Evolutionary conservation across 2,797 vertebrate genomes (phyloP).

Genomic region (Halcyon smyrnensis): DNA sequence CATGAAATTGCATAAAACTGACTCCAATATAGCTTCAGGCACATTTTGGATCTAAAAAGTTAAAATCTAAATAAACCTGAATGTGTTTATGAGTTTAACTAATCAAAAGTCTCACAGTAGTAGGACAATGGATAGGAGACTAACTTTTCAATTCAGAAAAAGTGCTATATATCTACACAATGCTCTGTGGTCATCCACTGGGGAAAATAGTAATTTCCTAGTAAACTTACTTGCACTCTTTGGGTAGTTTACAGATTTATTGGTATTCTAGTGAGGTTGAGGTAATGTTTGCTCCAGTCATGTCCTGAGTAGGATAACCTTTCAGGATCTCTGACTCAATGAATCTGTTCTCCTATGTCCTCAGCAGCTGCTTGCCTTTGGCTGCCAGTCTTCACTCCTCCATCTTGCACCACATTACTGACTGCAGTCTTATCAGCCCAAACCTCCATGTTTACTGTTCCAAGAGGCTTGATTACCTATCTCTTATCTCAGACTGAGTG

Average conservation of each 20-base stretch:
- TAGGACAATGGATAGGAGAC: not conserved
- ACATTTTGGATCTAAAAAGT: not conserved
- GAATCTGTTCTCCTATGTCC: not conserved
- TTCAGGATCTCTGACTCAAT: not conserved
- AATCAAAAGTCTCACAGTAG: not conserved
- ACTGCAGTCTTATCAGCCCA: not conserved
- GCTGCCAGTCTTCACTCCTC: not conserved
- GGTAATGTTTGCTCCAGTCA: not conserved
- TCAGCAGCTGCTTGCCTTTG: not conserved
- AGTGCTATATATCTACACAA: not conserved
- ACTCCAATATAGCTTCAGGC: not conserved
- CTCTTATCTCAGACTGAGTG: not conserved
- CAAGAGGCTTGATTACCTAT: not conserved
- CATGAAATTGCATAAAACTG: not conserved
- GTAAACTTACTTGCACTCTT: not conserved
- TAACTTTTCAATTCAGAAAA: not conserved
- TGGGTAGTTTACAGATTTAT: not conserved
- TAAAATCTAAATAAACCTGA: not conserved
- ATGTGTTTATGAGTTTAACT: not conserved
- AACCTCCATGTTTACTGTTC: not conserved
- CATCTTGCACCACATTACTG: not conserved
- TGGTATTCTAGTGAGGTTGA: not conserved
- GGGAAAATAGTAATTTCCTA: not conserved
- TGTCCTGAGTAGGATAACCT: not conserved
- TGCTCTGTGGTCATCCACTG: not conserved